A percentile compares a stretch with the other conserved stretches of the same genome.
Conservation (phyloP, 2,888 invertebrate genomes). For the Ornithoptera priamus region DNA sequence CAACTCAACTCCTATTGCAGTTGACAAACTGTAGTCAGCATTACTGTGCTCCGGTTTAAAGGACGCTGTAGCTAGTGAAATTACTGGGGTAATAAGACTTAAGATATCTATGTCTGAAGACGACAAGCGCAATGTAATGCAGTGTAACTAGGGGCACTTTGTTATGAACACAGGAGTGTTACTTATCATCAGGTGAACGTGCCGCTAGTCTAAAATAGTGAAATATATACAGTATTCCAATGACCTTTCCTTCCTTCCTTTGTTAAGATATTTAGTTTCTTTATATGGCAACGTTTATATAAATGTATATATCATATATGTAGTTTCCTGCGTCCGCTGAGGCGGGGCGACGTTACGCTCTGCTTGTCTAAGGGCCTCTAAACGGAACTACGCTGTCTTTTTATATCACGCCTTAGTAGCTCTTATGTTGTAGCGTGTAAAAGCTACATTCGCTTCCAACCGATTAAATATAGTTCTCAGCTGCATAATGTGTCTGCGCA, state of each 20-base stretch:
- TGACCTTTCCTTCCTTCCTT: too few species aligned
- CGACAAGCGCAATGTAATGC: too few species aligned
- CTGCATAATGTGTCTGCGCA: constrained; percentile 60
- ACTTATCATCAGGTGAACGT: too few species aligned
- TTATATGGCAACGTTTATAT: constrained; percentile 1
- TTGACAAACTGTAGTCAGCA: too few species aligned
- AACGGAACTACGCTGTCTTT: constrained; percentile 32
- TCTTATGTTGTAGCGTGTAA: constrained; percentile 33
- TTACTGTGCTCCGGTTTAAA: too few species aligned
- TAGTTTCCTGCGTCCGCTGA: constrained; percentile 24
- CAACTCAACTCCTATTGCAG: too few species aligned
- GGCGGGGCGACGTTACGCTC: constrained; percentile 38
- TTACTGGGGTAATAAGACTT: too few species aligned
- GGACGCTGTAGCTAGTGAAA: too few species aligned
- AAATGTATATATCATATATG: neutral
- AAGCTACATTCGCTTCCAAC: constrained; percentile 40
- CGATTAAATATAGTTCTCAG: constrained; percentile 32
- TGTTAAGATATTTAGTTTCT: constrained; percentile 1
- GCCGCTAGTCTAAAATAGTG: too few species aligned
- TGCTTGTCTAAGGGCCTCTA: constrained; percentile 12
- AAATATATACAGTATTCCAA: neutral
- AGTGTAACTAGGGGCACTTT: too few species aligned
- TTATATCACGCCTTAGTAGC: constrained; percentile 14
- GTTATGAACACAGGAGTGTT: neutral
- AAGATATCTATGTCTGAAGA: too few species aligned